These are phyloP conservation scores for Alectura lathami DNA, from an alignment of 2,113 vertebrate species.

Conservation along the genomic window DNA sequence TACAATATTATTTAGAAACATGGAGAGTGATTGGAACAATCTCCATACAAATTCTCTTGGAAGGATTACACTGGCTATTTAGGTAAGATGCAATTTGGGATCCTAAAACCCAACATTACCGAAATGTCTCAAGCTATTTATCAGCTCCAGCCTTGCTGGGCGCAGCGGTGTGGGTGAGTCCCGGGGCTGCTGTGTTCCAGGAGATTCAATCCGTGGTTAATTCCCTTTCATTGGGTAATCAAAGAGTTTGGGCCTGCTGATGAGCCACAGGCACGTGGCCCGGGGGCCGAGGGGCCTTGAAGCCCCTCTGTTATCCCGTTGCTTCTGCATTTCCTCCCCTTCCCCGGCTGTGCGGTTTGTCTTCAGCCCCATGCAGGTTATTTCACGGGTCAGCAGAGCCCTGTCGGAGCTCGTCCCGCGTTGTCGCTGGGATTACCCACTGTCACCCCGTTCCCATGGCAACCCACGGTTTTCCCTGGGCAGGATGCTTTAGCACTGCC, in stretches of 20 bases:
- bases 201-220: background rate
- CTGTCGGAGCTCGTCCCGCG: fast-evolving
- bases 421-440: fast-evolving
- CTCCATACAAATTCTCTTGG: background rate
- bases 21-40: background rate
- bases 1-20: background rate
- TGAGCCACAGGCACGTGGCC: background rate
- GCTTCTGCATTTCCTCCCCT: fast-evolving
- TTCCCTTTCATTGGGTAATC: background rate
- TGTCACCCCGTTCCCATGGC: constrained; percentile 39
- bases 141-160: background rate
- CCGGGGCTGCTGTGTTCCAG: background rate
- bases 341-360: background rate
- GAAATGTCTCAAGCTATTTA: background rate
- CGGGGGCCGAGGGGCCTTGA: fast-evolving
- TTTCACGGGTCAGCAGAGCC: background rate
- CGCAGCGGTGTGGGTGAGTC: fast-evolving
- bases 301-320: background rate
- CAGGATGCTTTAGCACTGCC: background rate
- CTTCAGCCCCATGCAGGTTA: background rate
- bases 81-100: background rate
- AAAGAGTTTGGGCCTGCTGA: background rate
- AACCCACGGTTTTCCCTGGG: background rate
- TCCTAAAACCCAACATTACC: background rate
- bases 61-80: background rate